These are phyloP conservation scores for Etheostoma perlongum DNA, from an alignment of 2,797 vertebrate genomes.

Conservation along the genomic window DNA sequence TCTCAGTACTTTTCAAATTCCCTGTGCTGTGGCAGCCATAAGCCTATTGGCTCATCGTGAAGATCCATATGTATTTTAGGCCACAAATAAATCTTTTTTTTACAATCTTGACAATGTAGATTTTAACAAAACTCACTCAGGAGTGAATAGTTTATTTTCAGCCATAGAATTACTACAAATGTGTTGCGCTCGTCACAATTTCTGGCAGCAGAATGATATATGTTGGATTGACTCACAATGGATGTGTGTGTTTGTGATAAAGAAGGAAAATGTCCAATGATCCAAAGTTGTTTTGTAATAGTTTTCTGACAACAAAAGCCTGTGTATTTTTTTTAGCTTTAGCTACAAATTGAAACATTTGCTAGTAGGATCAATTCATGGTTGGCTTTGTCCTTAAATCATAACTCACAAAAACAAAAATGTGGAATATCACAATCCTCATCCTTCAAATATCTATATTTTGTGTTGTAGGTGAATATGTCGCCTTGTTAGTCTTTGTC, in stretches of 20 bases:
- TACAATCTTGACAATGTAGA: not conserved
- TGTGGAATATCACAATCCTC: not conserved
- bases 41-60: not conserved
- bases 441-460: not conserved
- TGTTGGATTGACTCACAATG: no score
- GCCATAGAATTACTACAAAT: not conserved
- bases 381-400: not conserved
- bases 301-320: not conserved
- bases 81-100: no score
- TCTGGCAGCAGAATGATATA: no score
- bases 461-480: not conserved
- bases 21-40: not conserved
- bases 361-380: not conserved
- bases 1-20: not conserved
- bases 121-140: not conserved
- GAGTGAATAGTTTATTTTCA: constrained; percentile 5
- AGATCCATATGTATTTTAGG: no score
- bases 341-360: not conserved
- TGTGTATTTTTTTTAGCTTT: not conserved
- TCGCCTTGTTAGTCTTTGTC: not conserved
- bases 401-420: no score
- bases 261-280: no score
- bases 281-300: not conserved
- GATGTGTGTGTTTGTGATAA: no score
- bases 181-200: not conserved